Base-by-base conservation (phyloP, 2,113 vertebrate species). In the Hyaena hyaena region DNA sequence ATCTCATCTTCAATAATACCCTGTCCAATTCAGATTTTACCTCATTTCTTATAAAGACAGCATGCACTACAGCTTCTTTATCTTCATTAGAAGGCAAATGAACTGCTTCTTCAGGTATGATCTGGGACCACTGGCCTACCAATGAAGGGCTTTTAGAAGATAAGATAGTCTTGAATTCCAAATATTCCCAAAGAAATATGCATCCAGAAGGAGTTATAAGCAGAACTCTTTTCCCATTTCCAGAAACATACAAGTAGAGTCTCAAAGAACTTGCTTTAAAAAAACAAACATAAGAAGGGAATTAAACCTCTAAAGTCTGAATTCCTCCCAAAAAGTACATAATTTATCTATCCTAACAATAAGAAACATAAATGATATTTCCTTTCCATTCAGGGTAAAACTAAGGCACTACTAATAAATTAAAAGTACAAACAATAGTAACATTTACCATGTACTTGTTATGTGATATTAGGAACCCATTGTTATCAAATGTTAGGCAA, bases 171-270 rank as follows among this genome's bases (percentile, higher is more conserved):
- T 97, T 98, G 74, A 65, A 53, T 87, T 99, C 99, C 48, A 92
- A 82, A 95, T 98, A 99, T 95, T 99, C 99, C 99, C 99, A 99
- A 81, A 99, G 98, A 95, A 99, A 99, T 21, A 99, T 97, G 93
- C 98, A 98, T 28, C 99, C 99, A 31, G 98, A 98, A 84, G 98
- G 82, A 96, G 98, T 97, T 35, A 97, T 94, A 88, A 99, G 95
- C 3, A 99, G 98, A 24, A 99, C 98, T 90, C 98, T 99, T 97
- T 97, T 98, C 31, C 99, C 99, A 97, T 99, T 98, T 93, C 97
- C 99, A 48, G 99, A 99, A 33, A 99, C 98, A 95, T 98, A 99
- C n/a, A 99, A 96, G 77, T 98, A 98, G 14, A 99, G 95, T 63
- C 88, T 98, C 82, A 93, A 96, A 31, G 97, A 97, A 94, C 88